Conservation (phyloP, 2,113 vertebrate genomes). For the Laticauda colubrina region DNA sequence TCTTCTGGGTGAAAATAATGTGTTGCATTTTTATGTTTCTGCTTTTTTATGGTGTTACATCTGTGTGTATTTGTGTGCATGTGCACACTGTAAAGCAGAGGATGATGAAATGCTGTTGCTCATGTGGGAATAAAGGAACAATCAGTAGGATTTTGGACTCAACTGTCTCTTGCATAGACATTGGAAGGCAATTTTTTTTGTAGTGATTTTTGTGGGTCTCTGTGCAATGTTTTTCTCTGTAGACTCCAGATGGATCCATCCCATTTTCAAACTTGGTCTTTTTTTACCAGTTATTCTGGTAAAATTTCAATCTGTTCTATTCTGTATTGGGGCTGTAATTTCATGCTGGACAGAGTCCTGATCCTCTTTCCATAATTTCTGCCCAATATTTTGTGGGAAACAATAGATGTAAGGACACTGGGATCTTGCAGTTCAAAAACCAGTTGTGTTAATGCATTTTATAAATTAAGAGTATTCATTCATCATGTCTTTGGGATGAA, state of each 20-base stretch:
- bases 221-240: background rate
- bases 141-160: background rate
- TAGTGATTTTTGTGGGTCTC: background rate
- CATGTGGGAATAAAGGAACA: background rate
- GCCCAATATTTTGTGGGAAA: background rate
- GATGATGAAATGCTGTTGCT: background rate
- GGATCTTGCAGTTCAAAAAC: background rate
- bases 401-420: background rate
- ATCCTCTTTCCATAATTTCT: background rate
- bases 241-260: background rate
- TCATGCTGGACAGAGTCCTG: background rate
- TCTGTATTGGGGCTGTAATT: background rate
- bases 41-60: background rate
- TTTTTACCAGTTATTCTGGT: background rate
- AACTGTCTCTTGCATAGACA: background rate
- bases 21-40: background rate
- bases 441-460: background rate
- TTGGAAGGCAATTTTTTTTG: background rate
- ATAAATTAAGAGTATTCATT: background rate
- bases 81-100: background rate
- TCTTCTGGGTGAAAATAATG: background rate
- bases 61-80: background rate
- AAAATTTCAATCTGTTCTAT: background rate
- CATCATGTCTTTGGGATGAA: background rate
- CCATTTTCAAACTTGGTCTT: background rate